A percentile compares a stretch with the other conserved stretches of the same genome.
These are phyloP conservation scores for Phyllostomus discolor DNA, from an alignment of 2,113 vertebrate species.

Conservation along the genomic window DNA sequence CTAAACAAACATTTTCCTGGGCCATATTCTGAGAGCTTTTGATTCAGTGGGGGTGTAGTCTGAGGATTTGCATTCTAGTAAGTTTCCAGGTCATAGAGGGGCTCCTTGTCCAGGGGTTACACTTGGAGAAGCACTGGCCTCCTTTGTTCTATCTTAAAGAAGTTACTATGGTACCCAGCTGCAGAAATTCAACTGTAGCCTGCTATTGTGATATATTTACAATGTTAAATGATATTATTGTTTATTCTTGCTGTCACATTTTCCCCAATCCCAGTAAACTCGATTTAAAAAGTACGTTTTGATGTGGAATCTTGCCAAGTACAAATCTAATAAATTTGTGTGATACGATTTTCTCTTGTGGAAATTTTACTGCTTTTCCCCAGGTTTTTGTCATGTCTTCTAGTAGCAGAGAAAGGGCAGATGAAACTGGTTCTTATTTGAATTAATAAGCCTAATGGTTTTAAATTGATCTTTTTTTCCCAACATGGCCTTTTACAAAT, in stretches of 20 bases:
- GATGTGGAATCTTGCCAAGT: not conserved
- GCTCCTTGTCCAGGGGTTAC: not conserved
- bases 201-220: not conserved
- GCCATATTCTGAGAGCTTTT: not conserved
- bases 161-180: not conserved
- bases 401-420: not conserved
- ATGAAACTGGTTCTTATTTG: slow-evolving; percentile 18
- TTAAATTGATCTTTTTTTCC: not conserved
- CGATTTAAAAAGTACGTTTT: slow-evolving; percentile 18
- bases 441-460: not conserved
- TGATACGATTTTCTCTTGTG: not conserved
- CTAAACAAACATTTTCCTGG: not conserved
- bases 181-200: not conserved
- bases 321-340: not conserved
- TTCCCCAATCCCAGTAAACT: not conserved
- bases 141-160: not conserved
- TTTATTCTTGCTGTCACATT: not conserved
- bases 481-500: not conserved
- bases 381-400: not conserved
- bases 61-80: not conserved
- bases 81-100: not conserved
- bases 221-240: not conserved
- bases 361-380: not conserved
- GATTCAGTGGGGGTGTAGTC: not conserved
- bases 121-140: not conserved